A percentile compares a stretch with the other conserved stretches of the same genome.
phyloP scores from a whole-genome alignment of 35 echinoderm and acorn worm genomes.

The Lytechinus variegatus region DNA sequence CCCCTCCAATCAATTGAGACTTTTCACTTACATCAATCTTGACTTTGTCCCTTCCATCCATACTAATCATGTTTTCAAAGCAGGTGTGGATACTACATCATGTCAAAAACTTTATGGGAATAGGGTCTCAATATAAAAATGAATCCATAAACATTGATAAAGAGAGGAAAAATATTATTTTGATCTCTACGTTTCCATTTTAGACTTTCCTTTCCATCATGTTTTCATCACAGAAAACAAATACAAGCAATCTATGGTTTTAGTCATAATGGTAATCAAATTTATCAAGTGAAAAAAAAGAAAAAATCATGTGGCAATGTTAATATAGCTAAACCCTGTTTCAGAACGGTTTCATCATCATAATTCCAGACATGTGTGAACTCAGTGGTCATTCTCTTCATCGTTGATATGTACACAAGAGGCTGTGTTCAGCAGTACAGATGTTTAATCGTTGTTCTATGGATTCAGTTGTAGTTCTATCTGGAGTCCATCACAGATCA shows the following conservation, averaged over 20 bases:
- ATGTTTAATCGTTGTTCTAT: background rate
- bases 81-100: too few relatives aligned
- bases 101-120: too few relatives aligned
- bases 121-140: too few relatives aligned
- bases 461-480: background rate
- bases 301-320: background rate
- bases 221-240: background rate
- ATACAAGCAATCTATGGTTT: background rate
- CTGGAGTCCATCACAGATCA: background rate
- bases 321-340: slow-evolving; percentile 3
- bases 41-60: too few relatives aligned
- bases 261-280: background rate
- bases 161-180: too few relatives aligned
- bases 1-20: too few relatives aligned
- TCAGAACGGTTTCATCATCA: background rate
- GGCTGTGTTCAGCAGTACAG: background rate
- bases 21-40: too few relatives aligned
- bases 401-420: background rate
- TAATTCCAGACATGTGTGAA: background rate
- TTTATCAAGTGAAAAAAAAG: background rate
- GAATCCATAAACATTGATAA: too few relatives aligned
- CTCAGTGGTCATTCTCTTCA: background rate
- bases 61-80: too few relatives aligned
- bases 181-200: too few relatives aligned
- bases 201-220: too few relatives aligned